Evolutionary conservation across 2,888 invertebrate genomes (phyloP).

Genomic region (Junonia oenone): DNA sequence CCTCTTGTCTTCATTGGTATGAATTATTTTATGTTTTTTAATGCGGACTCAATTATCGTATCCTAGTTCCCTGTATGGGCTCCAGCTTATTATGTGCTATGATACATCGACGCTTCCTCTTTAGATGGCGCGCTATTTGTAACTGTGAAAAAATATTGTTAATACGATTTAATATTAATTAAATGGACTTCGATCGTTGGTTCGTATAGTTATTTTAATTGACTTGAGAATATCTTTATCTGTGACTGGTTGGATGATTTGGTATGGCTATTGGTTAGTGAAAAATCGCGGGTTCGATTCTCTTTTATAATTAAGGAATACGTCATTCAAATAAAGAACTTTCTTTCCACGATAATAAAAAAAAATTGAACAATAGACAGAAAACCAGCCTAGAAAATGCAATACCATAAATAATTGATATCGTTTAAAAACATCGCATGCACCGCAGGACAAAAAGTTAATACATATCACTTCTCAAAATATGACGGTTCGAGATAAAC

Average conservation of each 20-base stretch:
- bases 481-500: constrained; percentile 38
- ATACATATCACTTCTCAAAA: constrained; percentile 28
- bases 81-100: constrained; percentile 2
- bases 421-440: neutral
- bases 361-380: neutral
- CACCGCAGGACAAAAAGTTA: neutral
- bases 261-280: too few species aligned
- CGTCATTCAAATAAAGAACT: too few species aligned
- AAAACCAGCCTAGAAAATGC: neutral
- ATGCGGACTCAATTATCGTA: constrained; percentile 1
- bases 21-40: constrained; percentile 37
- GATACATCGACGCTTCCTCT: neutral
- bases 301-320: too few species aligned
- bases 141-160: neutral
- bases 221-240: neutral
- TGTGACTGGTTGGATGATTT: too few species aligned
- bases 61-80: neutral
- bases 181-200: neutral
- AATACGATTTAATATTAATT: neutral
- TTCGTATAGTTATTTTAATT: neutral
- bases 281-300: too few species aligned
- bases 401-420: neutral
- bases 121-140: neutral
- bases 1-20: constrained; percentile 47
- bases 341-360: too few species aligned